These are phyloP conservation scores for Selenia dentaria DNA, from an alignment of 2,888 invertebrate genomes.

Conservation along the genomic window DNA sequence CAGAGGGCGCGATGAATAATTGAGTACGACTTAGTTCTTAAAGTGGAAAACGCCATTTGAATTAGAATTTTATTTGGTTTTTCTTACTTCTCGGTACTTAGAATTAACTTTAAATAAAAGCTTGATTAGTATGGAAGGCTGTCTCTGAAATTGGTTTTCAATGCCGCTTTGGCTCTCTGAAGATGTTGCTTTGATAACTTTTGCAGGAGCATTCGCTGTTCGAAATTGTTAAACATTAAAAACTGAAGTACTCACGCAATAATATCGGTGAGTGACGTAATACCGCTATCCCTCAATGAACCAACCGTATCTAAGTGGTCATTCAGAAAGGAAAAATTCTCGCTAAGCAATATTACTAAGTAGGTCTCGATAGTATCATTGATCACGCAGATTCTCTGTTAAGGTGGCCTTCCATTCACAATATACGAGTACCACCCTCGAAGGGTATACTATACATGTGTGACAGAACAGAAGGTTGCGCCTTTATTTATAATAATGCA, in stretches of 20 bases:
- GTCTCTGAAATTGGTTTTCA: not conserved
- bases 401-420: conserved; percentile 62
- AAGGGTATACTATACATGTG: not conserved
- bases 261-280: too few species aligned
- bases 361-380: conserved; percentile 71
- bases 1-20: conserved; percentile 76
- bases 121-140: conserved; percentile 7
- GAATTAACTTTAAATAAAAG: conserved; percentile 9
- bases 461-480: conserved; percentile 2
- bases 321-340: conserved; percentile 39
- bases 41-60: conserved; percentile 49
- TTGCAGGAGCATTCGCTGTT: conserved; percentile 8
- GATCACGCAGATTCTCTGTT: conserved; percentile 72
- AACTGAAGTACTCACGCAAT: too few species aligned
- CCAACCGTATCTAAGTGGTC: conserved; percentile 23
- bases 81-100: conserved; percentile 25
- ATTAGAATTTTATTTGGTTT: conserved; percentile 34
- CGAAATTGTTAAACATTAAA: too few species aligned
- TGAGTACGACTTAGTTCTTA: conserved; percentile 72
- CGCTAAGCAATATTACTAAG: conserved; percentile 54
- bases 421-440: conserved; percentile 48
- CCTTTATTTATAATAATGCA: not conserved
- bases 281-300: too few species aligned
- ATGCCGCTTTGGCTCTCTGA: conserved; percentile 1
- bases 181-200: conserved; percentile 8